These are phyloP conservation scores for Mimas tiliae DNA, from an alignment of 2,888 invertebrate genomes.

Conservation along the genomic window DNA sequence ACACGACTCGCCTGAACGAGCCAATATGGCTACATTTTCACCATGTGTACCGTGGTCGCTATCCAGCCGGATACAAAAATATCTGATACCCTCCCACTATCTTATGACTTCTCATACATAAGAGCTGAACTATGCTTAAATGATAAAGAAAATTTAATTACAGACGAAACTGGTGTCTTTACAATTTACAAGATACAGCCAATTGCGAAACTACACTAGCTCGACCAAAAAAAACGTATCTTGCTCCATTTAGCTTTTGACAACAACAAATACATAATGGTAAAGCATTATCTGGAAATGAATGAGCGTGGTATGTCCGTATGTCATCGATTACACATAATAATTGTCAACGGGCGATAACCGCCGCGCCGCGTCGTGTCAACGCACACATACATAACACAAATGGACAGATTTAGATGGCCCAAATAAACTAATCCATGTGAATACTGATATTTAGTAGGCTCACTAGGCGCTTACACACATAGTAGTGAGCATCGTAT, in stretches of 20 bases:
- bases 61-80: too few relatives aligned
- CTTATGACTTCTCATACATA: too few relatives aligned
- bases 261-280: constrained; percentile 52
- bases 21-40: too few relatives aligned
- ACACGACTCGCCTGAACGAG: too few relatives aligned
- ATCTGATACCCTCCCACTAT: too few relatives aligned
- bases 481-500: too few relatives aligned
- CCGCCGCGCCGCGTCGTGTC: constrained; percentile 30
- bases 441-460: constrained; percentile 30
- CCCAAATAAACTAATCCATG: constrained; percentile 43
- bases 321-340: constrained; percentile 49
- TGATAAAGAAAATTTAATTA: too few relatives aligned
- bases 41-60: too few relatives aligned
- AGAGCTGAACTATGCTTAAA: too few relatives aligned
- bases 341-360: constrained; percentile 53
- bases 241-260: constrained; percentile 45
- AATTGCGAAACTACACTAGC: neutral
- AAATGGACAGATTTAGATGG: constrained; percentile 37
- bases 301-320: constrained; percentile 52
- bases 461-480: too few relatives aligned
- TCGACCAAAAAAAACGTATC: constrained; percentile 30
- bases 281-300: constrained; percentile 52
- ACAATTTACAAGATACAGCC: too few relatives aligned
- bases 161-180: too few relatives aligned
- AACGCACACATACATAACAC: constrained; percentile 37